Evolutionary conservation across 2,888 invertebrate species (phyloP).

Genomic region (Zaprionus bogoriensis): DNA sequence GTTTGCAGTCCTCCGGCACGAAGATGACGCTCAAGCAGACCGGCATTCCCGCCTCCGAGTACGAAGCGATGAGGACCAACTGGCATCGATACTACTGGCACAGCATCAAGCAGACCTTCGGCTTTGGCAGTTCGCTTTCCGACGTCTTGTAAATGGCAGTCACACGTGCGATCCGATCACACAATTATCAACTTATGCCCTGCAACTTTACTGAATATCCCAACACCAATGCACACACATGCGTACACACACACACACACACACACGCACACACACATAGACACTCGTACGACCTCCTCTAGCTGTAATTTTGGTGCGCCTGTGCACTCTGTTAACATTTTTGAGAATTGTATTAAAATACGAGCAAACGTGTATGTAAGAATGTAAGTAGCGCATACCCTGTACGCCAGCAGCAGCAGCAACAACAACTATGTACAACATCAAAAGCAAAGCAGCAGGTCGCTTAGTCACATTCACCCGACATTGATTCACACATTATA

Average conservation of each 20-base stretch:
- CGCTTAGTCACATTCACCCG: slow-evolving; percentile 17
- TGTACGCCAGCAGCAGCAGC: slow-evolving; percentile 17
- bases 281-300: slow-evolving; percentile 24
- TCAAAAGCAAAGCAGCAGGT: not conserved
- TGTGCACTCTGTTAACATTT: slow-evolving; percentile 38
- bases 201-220: not conserved
- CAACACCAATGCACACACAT: not conserved
- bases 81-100: slow-evolving; percentile 98
- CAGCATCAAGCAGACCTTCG: slow-evolving; percentile 88
- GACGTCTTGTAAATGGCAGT: slow-evolving; percentile 53
- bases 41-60: slow-evolving; percentile 92
- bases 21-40: slow-evolving; percentile 91
- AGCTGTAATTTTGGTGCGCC: slow-evolving; percentile 49
- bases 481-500: slow-evolving; percentile 26
- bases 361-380: not conserved
- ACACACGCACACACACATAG: not conserved
- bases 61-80: slow-evolving; percentile 91
- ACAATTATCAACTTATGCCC: not conserved
- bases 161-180: not conserved
- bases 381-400: slow-evolving; percentile 5
- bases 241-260: not conserved
- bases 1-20: slow-evolving; percentile 90
- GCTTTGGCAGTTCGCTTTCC: slow-evolving; percentile 77
- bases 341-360: slow-evolving; percentile 38
- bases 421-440: not conserved